Conservation (phyloP, 2,888 invertebrate species). For the Drosophila picticornis region DNA sequence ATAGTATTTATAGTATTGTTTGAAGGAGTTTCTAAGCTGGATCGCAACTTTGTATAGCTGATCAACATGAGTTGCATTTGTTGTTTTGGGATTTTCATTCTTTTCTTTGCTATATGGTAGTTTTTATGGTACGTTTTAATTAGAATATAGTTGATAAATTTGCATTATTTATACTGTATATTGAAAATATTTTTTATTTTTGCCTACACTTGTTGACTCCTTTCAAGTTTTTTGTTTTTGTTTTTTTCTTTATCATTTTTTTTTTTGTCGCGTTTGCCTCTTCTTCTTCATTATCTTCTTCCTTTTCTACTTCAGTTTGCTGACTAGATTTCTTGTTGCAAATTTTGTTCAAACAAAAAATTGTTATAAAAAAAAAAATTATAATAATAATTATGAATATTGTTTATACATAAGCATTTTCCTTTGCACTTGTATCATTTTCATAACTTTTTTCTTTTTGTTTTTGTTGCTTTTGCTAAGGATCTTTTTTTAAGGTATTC, state of each 20-base stretch:
- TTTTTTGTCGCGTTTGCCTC: constrained; percentile 34
- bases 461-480: constrained; percentile 29
- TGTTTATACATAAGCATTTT: constrained; percentile 37
- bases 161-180: constrained; percentile 36
- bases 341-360: constrained; percentile 76
- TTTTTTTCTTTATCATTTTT: background rate
- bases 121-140: constrained; percentile 43
- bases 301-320: constrained; percentile 48
- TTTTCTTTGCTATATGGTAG: constrained; percentile 39
- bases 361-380: constrained; percentile 47
- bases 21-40: constrained; percentile 38
- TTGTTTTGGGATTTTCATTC: constrained; percentile 13
- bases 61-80: constrained; percentile 4
- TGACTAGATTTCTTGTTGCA: constrained; percentile 77
- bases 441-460: constrained; percentile 9
- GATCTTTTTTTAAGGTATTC: constrained; percentile 42
- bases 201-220: constrained; percentile 26
- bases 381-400: constrained; percentile 39
- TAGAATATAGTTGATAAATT: constrained; percentile 40
- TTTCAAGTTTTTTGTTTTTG: constrained; percentile 1
- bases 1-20: constrained; percentile 30
- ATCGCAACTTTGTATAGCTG: constrained; percentile 6
- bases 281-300: constrained; percentile 16
- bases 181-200: constrained; percentile 49
- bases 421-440: constrained; percentile 12